Evolutionary conservation across 1,140 invertebrate species (phyloP).

Genomic region (Aricia agestis): DNA sequence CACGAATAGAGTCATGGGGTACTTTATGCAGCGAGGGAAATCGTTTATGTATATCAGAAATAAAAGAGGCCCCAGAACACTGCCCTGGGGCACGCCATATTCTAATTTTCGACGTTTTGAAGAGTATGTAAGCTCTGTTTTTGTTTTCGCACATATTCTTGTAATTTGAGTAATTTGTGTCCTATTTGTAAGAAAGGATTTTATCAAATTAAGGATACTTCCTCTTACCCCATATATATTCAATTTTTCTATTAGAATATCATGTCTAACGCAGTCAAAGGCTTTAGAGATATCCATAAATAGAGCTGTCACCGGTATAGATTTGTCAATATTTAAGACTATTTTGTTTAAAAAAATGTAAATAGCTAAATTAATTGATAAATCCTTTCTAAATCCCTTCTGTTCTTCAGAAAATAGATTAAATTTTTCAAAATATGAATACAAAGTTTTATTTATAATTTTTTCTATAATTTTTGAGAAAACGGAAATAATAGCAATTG

Average conservation of each 20-base stretch:
- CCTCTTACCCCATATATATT: neutral
- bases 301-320: neutral
- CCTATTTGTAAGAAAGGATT: neutral
- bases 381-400: too few species aligned
- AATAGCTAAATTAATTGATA: too few species aligned
- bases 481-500: too few species aligned
- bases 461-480: too few species aligned
- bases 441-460: too few species aligned
- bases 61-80: neutral
- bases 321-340: neutral
- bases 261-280: neutral
- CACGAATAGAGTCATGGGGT: neutral
- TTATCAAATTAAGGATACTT: neutral
- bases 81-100: neutral
- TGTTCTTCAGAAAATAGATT: too few species aligned
- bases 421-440: too few species aligned
- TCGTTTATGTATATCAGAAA: neutral
- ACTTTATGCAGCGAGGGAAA: neutral
- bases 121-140: neutral
- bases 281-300: neutral
- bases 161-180: neutral
- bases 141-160: neutral
- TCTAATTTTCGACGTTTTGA: neutral
- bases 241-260: neutral
- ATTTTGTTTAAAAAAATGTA: too few species aligned